Percentiles rank a stretch among this genome's conserved stretches.
Conservation (phyloP, 1,140 invertebrate species). For the Dryas iulia region DNA sequence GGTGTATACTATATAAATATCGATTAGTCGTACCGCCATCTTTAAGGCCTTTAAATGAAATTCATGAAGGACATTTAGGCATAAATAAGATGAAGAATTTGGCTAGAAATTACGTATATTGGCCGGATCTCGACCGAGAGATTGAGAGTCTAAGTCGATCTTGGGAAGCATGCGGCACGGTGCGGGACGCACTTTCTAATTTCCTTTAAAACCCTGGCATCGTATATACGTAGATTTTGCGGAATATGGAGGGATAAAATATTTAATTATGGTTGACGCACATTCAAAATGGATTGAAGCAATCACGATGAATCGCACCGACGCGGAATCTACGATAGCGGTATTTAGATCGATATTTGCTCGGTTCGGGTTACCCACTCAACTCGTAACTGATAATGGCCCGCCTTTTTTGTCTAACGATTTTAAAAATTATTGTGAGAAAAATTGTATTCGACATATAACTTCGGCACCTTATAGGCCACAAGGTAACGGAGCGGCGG, state of each 20-base stretch:
- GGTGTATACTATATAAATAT: too few relatives aligned
- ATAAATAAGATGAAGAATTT: too few relatives aligned
- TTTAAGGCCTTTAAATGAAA: too few relatives aligned
- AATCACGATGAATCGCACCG: slow-evolving; percentile 22
- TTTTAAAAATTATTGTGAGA: slow-evolving; percentile 46
- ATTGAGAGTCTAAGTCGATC: slow-evolving; percentile 28
- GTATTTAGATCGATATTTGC: too few relatives aligned
- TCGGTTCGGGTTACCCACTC: slow-evolving; percentile 47
- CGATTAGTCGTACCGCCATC: too few relatives aligned
- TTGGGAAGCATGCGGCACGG: slow-evolving; percentile 38
- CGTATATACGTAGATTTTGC: slow-evolving; percentile 47
- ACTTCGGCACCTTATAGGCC: slow-evolving; percentile 53
- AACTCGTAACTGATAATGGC: slow-evolving; percentile 54
- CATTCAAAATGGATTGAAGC: slow-evolving; percentile 45
- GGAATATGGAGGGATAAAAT: slow-evolving; percentile 29
- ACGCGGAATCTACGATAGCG: too few relatives aligned
- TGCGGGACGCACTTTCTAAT: slow-evolving; percentile 43
- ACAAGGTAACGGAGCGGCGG: slow-evolving; percentile 57
- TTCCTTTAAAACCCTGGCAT: slow-evolving; percentile 43
- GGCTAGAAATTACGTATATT: too few relatives aligned
- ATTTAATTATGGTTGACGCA: slow-evolving; percentile 39
- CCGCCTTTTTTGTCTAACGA: slow-evolving; percentile 41
- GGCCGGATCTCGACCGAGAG: too few relatives aligned
- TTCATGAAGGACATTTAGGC: too few relatives aligned
- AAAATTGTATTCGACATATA: slow-evolving; percentile 47